These are phyloP conservation scores for Salvator merianae DNA, from an alignment of 2,113 vertebrate genomes.

Conservation along the genomic window DNA sequence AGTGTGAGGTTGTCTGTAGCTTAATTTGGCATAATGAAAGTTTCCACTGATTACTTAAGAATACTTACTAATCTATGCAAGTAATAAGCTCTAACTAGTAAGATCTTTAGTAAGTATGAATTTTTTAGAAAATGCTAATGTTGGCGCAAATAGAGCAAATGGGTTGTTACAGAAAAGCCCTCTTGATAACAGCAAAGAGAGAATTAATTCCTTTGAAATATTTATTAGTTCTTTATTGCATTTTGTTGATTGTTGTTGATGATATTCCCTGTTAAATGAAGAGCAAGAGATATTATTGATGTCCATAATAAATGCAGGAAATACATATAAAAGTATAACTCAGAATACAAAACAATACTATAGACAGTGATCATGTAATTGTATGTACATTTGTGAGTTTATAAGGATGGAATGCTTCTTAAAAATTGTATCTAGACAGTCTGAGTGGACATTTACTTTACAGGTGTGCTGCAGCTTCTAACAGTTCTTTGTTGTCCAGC, in stretches of 20 bases:
- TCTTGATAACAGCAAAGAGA: background rate
- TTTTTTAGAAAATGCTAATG: background rate
- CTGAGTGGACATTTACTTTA: background rate
- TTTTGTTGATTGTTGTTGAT: background rate
- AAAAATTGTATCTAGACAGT: background rate
- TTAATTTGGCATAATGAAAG: background rate
- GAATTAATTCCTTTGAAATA: slow-evolving; percentile 21
- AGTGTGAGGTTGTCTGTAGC: background rate
- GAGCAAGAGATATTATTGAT: background rate
- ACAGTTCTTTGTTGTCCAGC: background rate
- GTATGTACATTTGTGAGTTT: background rate
- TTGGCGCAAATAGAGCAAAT: background rate
- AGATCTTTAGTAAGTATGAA: background rate
- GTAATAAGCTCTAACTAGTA: background rate
- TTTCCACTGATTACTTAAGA: background rate
- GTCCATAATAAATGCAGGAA: background rate
- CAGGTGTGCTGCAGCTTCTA: too few species aligned
- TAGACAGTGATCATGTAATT: background rate
- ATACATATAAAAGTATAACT: background rate
- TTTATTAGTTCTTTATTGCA: slow-evolving; percentile 32
- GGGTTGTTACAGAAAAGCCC: slow-evolving; percentile 4
- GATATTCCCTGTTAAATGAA: background rate
- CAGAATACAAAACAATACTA: background rate
- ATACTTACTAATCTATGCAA: background rate
- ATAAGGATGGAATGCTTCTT: background rate